Evolutionary conservation across 2,797 vertebrate species (phyloP), one percentile per base, ranked within the genome.

Genomic region (Syngnathus rostellatus): DNA sequence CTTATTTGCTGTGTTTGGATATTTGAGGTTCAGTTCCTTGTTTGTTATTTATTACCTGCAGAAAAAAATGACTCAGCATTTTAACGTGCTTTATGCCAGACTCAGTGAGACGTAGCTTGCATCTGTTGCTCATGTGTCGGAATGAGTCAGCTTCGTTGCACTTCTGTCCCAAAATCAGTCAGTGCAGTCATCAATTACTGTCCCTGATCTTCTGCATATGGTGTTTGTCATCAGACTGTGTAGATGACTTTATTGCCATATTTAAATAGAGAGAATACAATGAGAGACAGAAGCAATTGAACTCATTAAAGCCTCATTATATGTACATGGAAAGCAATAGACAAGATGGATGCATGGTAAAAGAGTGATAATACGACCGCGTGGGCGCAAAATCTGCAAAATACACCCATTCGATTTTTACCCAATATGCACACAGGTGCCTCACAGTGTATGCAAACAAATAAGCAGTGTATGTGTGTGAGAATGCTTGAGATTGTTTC

Each of bases 81-180:
- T 48, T 19, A 45, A 5, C n/a, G 46, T 62, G 61, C 39, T 68
- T 45, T 46, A 40, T 50, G 64, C 68, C 69, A 55, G 64, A 68
- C 17, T 64, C 46, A 45, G 62, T 62, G 23, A 41, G 54, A 69
- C 6, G 65, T 43, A 64, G 46, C 31, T 48, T 6, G 2, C 40
- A 43, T 41, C 10, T 23, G n/a, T 62, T 41, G 38, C 17, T n/a
- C 38, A 40, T 40, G n/a, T 9, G 40, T 62, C 60, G 7, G 19
- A n/a, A 6, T 43, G n/a, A 43, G 58, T 40, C 14, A 60, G 58
- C 8, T 40, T 60, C 48, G 38, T 17, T 23, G 57, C 45, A 6
- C 12, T 55, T 55, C 53, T 55, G 23, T 55, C 60, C 65, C 12
- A 48, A 41, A n/a, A 48, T 43, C 11, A 3, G 14, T 16, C 12